A percentile compares a stretch with the other conserved stretches of the same genome.
phyloP scores from a whole-genome alignment of 2,888 invertebrate species.

The Catocala nupta region DNA sequence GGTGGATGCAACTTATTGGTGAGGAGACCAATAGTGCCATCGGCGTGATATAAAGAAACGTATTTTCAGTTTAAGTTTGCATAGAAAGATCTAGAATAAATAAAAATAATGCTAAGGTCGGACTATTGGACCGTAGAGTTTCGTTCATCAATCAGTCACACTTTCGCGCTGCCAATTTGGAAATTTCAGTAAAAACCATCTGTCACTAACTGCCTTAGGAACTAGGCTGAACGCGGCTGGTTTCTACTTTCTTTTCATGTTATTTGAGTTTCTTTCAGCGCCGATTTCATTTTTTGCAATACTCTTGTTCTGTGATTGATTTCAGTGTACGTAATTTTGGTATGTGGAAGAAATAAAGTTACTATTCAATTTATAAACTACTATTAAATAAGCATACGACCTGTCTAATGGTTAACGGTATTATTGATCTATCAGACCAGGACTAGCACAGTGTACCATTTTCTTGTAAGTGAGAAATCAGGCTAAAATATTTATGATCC shows the following conservation, averaged over 20 bases:
- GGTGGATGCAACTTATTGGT: too few relatives aligned
- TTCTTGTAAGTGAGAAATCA: too few relatives aligned
- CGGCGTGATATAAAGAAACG: too few relatives aligned
- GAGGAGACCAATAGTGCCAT: too few relatives aligned
- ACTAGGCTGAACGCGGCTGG: not conserved
- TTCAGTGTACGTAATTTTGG: too few relatives aligned
- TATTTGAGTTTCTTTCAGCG: conserved; percentile 4
- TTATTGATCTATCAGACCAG: too few relatives aligned
- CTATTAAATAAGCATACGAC: too few relatives aligned
- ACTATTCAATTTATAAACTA: too few relatives aligned
- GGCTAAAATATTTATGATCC: too few relatives aligned
- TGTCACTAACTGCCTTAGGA: conserved; percentile 14
- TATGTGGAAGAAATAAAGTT: too few relatives aligned
- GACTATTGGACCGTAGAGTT: conserved; percentile 14
- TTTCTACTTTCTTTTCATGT: conserved; percentile 17
- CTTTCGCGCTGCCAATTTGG: conserved; percentile 39
- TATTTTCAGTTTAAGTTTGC: not conserved
- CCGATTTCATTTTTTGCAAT: not conserved
- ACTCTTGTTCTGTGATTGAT: not conserved
- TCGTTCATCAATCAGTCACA: conserved; percentile 36
- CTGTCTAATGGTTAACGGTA: too few relatives aligned
- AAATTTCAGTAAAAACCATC: conserved; percentile 41
- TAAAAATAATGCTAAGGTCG: conserved; percentile 8
- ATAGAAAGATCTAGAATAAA: not conserved
- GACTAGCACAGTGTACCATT: too few relatives aligned